Base-by-base conservation (phyloP, 2,797 vertebrate species). In the Acrossocheilus fasciatus region DNA sequence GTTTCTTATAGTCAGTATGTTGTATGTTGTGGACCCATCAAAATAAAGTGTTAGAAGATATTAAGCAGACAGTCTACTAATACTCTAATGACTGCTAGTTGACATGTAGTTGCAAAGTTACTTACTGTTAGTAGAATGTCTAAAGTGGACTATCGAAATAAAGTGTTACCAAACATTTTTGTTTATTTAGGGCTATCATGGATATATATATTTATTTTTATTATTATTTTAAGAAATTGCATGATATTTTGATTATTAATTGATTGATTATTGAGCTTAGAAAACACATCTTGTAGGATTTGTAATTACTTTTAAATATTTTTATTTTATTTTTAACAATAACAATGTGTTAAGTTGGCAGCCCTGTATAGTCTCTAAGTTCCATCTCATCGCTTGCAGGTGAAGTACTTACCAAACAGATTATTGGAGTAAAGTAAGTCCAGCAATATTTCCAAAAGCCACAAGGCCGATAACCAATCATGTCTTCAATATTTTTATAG, bases 381-480 rank as follows among this genome's bases (percentile, higher is more conserved):
- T n/a, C n/a, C 11, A 11, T 62, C 23, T n/a, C 57, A 26, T 26
- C 12, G 11, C n/a, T 62, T 43, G 52, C 12, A 17, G 45, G 14
- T 66, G 8, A 50, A 64, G 43, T 66, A 26, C 73, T 84, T 95
- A 98, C 97, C 96, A 98, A 92, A 90, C 97, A 97, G 89, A 98
- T 97, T 59, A 96, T 86, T 6, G 97, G 97, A 0, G 96, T 98
- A 92, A 98, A 98, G 89, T 95, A 94, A 47, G 91, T 94, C 97
- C 97, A 98, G 75, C 97, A 98, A 80, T 97, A 95, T 87, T 97
- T 98, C 97, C 97, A 98, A 96, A 97, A 98, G 47, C 89, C 69
- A 64, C 96, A 97, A 2, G 97, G 97, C 86, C 95, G 94, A 92
- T 98, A 98, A 81, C 97, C 97, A 20, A 98, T 98, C 97, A 98